Base-by-base conservation (phyloP, 2,113 vertebrate genomes). In the Pseudorasbora parva region DNA sequence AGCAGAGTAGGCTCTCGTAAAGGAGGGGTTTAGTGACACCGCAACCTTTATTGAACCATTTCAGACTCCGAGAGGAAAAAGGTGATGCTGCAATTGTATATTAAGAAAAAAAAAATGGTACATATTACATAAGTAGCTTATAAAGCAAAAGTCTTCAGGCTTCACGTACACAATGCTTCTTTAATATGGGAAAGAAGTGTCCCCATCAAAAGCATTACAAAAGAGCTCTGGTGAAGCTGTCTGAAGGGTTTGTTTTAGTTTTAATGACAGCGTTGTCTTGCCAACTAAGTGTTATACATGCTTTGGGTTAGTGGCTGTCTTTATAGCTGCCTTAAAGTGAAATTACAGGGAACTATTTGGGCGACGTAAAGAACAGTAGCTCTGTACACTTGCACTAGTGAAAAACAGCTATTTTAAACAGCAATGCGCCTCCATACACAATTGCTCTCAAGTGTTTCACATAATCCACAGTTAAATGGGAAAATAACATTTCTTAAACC, bases 281-380 rank as follows among this genome's bases (percentile, higher is more conserved):
- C 90, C 90, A 90, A 82, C 71, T 64, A 47, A 56, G 81, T 85
- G 82, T 86, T 86, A 82, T 77, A 86, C 87, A 86, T 87, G 84
- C 88, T 66, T 71, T 84, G 81, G 83, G 89, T 90, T 91, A 89
- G 73, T 69, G 81, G 82, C 64, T 60, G 62, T 71, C 85, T 91
- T 91, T 91, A 91, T 86, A 85, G 90, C 75, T 30, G 83, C 81
- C 73, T 87, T 86, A 87, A 89, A 86, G 82, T 82, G 68, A 87
- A 90, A 90, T 90, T 84, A 90, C 71, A 87, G 86, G 83, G 85
- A 84, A 86, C 64, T 49, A 76, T 66, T 69, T 73, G 80, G 81
- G 25, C 75, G 75, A 84, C 59, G 83, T 74, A 88, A 80, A 87
- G 86, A 89, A 62, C 84, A 82, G 71, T 68, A 84, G 78, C 74